Percentiles rank a stretch among this genome's conserved stretches.
Evolutionary conservation across 2,113 vertebrate genomes (phyloP).

Genomic region (Cheilinus undulatus): DNA sequence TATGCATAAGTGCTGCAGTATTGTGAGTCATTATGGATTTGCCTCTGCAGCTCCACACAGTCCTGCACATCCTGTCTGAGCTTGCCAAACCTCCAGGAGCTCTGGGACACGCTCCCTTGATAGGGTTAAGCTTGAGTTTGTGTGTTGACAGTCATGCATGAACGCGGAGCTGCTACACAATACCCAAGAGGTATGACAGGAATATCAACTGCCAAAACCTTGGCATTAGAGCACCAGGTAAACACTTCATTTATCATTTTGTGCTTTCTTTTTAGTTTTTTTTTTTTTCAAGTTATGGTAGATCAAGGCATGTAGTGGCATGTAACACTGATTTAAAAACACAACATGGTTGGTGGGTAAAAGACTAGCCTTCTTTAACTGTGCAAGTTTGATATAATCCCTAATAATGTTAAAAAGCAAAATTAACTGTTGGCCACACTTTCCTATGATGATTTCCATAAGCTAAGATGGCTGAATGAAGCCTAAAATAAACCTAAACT

Average conservation of each 20-base stretch:
- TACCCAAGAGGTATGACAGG: conserved; percentile 55
- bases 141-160: conserved; percentile 66
- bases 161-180: conserved; percentile 53
- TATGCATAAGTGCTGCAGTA: background rate
- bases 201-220: conserved; percentile 57
- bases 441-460: background rate
- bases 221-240: conserved; percentile 41
- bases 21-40: conserved; percentile 25
- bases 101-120: conserved; percentile 36
- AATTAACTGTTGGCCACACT: background rate
- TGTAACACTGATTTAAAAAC: conserved; percentile 5
- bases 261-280: conserved; percentile 8
- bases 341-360: background rate
- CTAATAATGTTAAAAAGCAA: background rate
- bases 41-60: conserved; percentile 12
- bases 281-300: no score
- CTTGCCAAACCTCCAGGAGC: conserved; percentile 41
- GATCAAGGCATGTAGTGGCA: conserved; percentile 2
- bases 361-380: background rate
- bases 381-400: background rate
- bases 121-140: conserved; percentile 55
- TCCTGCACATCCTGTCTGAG: conserved; percentile 26
- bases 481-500: no score
- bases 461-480: no score
- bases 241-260: conserved; percentile 18